phyloP scores from a whole-genome alignment of 2,888 invertebrate genomes.

The Apoda limacodes region DNA sequence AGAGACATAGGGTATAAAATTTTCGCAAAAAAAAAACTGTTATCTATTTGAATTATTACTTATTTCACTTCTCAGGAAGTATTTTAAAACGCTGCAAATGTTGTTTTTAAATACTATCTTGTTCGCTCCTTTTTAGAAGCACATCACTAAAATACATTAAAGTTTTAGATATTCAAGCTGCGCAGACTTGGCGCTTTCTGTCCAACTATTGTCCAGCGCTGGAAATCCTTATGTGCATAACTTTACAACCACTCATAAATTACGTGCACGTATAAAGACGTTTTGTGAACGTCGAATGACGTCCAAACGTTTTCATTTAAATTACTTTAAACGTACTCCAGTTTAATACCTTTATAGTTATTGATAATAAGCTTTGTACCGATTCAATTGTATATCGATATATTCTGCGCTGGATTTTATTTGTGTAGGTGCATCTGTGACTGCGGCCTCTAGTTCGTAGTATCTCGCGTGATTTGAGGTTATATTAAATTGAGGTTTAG shows the following conservation, averaged over 20 bases:
- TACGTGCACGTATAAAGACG: slow-evolving; percentile 54
- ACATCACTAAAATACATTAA: slow-evolving; percentile 27
- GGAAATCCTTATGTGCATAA: slow-evolving; percentile 51
- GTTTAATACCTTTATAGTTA: slow-evolving; percentile 35
- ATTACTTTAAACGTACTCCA: slow-evolving; percentile 49
- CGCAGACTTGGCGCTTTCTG: slow-evolving; percentile 37
- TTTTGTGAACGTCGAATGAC: slow-evolving; percentile 46
- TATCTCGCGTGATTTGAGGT: no score
- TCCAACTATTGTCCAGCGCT: slow-evolving; percentile 55
- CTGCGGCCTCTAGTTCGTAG: no score
- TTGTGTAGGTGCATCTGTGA: no score
- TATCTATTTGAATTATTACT: no score
- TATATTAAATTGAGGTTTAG: no score
- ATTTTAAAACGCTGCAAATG: no score
- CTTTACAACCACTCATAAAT: slow-evolving; percentile 58
- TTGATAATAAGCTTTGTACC: slow-evolving; percentile 47
- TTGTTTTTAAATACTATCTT: no score
- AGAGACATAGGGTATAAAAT: no score
- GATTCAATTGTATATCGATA: slow-evolving; percentile 47
- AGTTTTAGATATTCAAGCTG: slow-evolving; percentile 36
- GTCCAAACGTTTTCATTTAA: slow-evolving; percentile 54
- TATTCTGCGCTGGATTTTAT: slow-evolving; percentile 27
- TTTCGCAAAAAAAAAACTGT: no score
- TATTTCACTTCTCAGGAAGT: no score
- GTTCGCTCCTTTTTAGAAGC: no score